Evolutionary conservation across 2,113 vertebrate species (phyloP).

Genomic region (Mobula birostris): DNA sequence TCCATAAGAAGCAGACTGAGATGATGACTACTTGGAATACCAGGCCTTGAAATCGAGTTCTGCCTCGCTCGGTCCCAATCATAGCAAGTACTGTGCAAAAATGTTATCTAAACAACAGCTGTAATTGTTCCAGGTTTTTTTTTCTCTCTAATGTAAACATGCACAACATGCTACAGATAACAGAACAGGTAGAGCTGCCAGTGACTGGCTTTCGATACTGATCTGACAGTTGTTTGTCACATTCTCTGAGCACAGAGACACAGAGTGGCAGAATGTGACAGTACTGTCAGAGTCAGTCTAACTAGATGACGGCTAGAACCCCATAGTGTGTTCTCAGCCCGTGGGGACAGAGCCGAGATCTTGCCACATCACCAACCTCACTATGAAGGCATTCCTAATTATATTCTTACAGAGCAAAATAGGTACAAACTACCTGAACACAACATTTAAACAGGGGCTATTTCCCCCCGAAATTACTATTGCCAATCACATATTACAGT

Average conservation of each 20-base stretch:
- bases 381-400: neutral
- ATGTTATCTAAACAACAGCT: conserved; percentile 8
- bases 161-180: conserved; percentile 20
- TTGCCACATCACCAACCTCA: neutral
- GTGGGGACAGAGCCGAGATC: neutral
- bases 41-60: neutral
- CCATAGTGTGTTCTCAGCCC: neutral
- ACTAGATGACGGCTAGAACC: conserved; percentile 22
- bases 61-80: neutral
- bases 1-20: neutral
- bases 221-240: conserved; percentile 38
- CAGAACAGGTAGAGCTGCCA: neutral
- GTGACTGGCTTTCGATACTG: conserved; percentile 7
- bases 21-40: neutral
- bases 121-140: conserved; percentile 19
- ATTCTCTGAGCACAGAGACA: conserved; percentile 8
- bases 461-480: neutral
- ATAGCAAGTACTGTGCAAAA: neutral
- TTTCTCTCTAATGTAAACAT: neutral
- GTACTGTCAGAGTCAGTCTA: conserved; percentile 19
- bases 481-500: neutral
- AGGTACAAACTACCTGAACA: neutral
- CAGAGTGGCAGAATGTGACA: conserved; percentile 35
- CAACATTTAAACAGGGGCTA: neutral
- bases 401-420: neutral